These are phyloP conservation scores for Drosophila obscura DNA, from an alignment of 1,140 invertebrate genomes.

Conservation along the genomic window DNA sequence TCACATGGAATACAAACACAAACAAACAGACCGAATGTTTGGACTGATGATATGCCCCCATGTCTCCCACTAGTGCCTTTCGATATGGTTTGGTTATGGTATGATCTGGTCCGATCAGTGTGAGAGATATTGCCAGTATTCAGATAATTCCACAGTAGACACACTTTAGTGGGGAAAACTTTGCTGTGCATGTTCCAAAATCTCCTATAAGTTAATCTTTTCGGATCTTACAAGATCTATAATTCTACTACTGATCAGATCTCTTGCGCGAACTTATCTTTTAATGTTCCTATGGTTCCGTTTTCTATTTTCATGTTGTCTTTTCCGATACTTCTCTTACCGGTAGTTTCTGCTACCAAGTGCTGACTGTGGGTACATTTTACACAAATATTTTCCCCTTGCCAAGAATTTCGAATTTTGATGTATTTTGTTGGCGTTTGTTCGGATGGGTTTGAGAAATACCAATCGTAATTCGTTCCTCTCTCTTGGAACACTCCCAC, in stretches of 20 bases:
- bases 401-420: constrained; percentile 72
- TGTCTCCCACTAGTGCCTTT: constrained; percentile 16
- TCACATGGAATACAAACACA: constrained; percentile 27
- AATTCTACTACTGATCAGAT: neutral
- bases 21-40: constrained; percentile 36
- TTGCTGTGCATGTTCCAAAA: neutral
- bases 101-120: constrained; percentile 21
- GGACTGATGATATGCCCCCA: constrained; percentile 16
- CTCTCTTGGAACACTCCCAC: neutral
- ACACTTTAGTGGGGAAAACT: neutral
- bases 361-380: constrained; percentile 18
- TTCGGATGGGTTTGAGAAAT: constrained; percentile 38
- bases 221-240: neutral
- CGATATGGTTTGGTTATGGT: no score
- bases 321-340: no score
- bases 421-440: constrained; percentile 62
- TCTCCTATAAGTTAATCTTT: no score
- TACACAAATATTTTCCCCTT: constrained; percentile 43
- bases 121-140: constrained; percentile 11
- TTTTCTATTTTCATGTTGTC: no score
- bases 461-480: constrained; percentile 25
- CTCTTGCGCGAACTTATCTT: no score
- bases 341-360: neutral
- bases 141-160: neutral
- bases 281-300: no score